Percentiles rank a stretch among this genome's conserved stretches.
Evolutionary conservation across 1,140 invertebrate genomes (phyloP).

Genomic region (Drosophila biarmipes): DNA sequence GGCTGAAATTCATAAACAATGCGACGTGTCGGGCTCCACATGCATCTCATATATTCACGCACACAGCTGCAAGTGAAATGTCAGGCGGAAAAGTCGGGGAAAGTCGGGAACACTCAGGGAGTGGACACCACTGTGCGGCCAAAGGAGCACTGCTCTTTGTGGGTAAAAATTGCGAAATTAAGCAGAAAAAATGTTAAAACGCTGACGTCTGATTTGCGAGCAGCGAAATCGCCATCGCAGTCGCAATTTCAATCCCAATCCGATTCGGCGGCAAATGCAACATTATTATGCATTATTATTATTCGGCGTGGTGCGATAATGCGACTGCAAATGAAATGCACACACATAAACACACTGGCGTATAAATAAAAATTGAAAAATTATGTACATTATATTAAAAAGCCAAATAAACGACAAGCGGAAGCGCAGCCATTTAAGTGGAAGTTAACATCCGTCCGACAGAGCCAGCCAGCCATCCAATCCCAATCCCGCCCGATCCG

Average conservation of each 20-base stretch:
- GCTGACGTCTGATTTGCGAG: conserved; percentile 76
- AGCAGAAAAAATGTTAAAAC: conserved; percentile 75
- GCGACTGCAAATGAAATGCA: conserved; percentile 76
- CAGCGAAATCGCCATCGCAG: conserved; percentile 10
- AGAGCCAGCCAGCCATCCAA: conserved; percentile 36
- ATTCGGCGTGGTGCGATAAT: conserved; percentile 58
- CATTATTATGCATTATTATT: conserved; percentile 75
- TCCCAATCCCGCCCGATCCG: not conserved
- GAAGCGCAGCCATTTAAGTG: conserved; percentile 84
- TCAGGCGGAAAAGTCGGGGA: conserved; percentile 39
- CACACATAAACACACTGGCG: conserved; percentile 53
- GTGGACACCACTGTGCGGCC: conserved; percentile 3
- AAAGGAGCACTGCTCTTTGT: conserved; percentile 34
- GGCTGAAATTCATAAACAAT: conserved; percentile 79
- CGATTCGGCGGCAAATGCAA: conserved; percentile 22
- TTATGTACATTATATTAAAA: conserved; percentile 83
- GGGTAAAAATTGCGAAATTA: conserved; percentile 75
- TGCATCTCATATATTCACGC: conserved; percentile 53
- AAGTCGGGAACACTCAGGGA: not conserved
- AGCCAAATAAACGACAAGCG: conserved; percentile 81
- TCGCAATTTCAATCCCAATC: conserved; percentile 1
- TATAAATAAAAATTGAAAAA: conserved; percentile 83
- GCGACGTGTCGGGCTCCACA: conserved; percentile 19
- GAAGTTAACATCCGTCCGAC: conserved; percentile 83
- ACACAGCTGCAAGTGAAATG: conserved; percentile 69